phyloP scores from a whole-genome alignment of 2,888 invertebrate species.

The Nasonovia ribisnigri region DNA sequence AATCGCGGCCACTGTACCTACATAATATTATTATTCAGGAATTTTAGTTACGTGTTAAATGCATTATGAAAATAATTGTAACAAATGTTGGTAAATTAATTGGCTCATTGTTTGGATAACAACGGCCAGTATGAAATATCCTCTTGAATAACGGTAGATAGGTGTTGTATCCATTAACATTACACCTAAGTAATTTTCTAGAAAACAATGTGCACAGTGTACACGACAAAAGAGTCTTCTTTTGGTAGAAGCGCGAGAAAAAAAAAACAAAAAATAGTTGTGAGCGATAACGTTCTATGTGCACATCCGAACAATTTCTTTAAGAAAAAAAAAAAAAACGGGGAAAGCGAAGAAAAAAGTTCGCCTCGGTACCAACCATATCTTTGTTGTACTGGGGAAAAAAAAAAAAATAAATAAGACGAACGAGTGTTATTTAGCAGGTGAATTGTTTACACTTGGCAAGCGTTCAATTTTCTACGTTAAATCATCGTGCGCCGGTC shows the following conservation, averaged over 20 bases:
- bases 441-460: conserved; percentile 32
- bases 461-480: not conserved
- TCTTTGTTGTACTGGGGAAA: not conserved
- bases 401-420: conserved; percentile 2
- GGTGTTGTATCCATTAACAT: conserved; percentile 17
- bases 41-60: not conserved
- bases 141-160: not conserved
- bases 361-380: not conserved
- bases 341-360: not conserved
- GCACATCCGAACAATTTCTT: not conserved
- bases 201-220: conserved; percentile 9
- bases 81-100: conserved; percentile 22
- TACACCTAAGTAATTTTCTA: conserved; percentile 2
- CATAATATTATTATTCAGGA: not conserved
- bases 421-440: conserved; percentile 3
- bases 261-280: not conserved
- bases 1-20: not conserved
- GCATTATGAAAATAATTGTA: not conserved
- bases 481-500: not conserved
- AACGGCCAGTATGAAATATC: not conserved
- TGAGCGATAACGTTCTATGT: not conserved
- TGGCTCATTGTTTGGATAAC: conserved; percentile 42
- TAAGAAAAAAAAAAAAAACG: too few species aligned
- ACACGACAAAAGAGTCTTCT: not conserved
- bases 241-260: not conserved